These are phyloP conservation scores for Pontoporia blainvillei DNA, from an alignment of 2,113 vertebrate species.

Conservation along the genomic window DNA sequence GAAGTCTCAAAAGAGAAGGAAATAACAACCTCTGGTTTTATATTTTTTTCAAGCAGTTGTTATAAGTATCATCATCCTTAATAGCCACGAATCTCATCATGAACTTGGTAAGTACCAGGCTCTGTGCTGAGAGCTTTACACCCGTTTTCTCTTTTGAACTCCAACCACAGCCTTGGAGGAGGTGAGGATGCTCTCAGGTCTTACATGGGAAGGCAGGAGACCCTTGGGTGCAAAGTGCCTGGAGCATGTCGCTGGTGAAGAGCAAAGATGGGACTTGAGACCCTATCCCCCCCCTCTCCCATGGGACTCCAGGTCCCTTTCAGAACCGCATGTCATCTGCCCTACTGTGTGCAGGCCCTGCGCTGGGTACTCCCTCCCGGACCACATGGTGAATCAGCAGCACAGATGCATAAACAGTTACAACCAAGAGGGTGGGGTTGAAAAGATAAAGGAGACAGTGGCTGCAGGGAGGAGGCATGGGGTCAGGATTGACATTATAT, in stretches of 20 bases:
- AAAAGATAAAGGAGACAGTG: too few relatives aligned
- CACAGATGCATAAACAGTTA: not conserved
- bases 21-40: not conserved
- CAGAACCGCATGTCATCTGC: not conserved
- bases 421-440: not conserved
- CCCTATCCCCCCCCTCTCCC: too few relatives aligned
- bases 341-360: not conserved
- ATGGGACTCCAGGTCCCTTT: not conserved
- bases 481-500: not conserved
- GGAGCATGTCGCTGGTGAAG: not conserved
- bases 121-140: not conserved
- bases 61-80: not conserved
- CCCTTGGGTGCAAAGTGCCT: too few relatives aligned
- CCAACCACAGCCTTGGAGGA: not conserved
- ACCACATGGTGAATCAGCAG: not conserved
- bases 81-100: not conserved
- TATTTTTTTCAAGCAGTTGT: not conserved
- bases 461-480: fast-evolving
- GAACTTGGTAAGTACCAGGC: fast-evolving
- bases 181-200: not conserved
- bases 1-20: not conserved
- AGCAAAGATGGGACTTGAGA: not conserved
- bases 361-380: fast-evolving
- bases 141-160: not conserved
- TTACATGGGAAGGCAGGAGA: not conserved